phyloP scores from a whole-genome alignment of 2,113 vertebrate genomes.

The Nyctibius bracteatus region DNA sequence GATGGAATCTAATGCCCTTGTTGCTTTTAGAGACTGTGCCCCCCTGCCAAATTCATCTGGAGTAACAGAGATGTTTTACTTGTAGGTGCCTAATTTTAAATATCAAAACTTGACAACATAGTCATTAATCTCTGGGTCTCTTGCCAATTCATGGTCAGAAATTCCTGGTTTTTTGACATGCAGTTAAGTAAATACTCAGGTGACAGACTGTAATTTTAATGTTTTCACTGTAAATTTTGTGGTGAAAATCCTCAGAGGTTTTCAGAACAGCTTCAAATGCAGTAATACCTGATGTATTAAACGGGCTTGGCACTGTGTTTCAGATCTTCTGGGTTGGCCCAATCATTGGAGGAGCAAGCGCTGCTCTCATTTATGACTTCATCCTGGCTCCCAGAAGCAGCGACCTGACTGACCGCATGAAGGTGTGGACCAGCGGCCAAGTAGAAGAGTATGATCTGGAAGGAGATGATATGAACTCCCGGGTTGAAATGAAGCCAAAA shows the following conservation, averaged over 20 bases:
- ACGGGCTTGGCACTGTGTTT: not conserved
- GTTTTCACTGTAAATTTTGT: not conserved
- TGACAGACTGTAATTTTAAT: not conserved
- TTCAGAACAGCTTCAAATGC: not conserved
- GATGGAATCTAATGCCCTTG: not conserved
- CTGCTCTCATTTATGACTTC: constrained; percentile 80
- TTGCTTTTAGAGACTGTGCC: not conserved
- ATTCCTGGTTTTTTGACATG: not conserved
- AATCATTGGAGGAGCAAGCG: constrained; percentile 72
- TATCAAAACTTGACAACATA: not conserved
- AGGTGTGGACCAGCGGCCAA: constrained; percentile 90
- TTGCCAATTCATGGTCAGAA: not conserved
- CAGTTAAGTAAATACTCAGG: not conserved
- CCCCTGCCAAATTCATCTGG: not conserved
- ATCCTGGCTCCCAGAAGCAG: constrained; percentile 78
- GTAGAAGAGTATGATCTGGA: constrained; percentile 83
- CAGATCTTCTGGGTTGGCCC: constrained; percentile 84
- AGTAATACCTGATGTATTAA: not conserved
- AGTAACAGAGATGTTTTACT: not conserved
- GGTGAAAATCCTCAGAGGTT: not conserved
- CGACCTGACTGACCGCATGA: constrained; percentile 80
- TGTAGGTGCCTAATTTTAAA: not conserved
- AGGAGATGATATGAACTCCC: constrained; percentile 71
- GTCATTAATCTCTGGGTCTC: not conserved
- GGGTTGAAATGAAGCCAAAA: constrained; percentile 84